Evolutionary conservation across 2,113 vertebrate species (phyloP).

Genomic region (Gulo gulo): DNA sequence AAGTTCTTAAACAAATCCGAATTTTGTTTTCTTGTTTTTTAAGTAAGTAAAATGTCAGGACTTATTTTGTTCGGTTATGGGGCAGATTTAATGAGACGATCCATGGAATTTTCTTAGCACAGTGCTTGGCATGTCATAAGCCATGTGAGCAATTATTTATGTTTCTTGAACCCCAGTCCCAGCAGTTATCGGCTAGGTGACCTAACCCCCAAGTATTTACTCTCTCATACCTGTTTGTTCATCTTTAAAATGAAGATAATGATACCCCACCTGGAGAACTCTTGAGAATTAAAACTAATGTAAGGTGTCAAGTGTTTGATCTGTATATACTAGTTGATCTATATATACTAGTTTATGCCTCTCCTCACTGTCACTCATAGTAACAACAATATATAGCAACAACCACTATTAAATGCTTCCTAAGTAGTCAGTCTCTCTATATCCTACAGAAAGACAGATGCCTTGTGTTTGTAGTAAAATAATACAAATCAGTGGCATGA

Average conservation of each 20-base stretch:
- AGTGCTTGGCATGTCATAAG: background rate
- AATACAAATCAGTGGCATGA: background rate
- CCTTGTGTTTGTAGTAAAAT: background rate
- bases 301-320: background rate
- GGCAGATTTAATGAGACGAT: background rate
- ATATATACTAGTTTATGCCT: background rate
- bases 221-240: background rate
- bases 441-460: background rate
- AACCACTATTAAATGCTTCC: background rate
- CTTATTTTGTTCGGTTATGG: background rate
- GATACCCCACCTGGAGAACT: background rate
- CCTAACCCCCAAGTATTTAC: background rate
- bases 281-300: background rate
- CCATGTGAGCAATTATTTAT: background rate
- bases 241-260: background rate
- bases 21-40: background rate
- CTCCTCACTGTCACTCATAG: background rate
- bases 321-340: too few species aligned
- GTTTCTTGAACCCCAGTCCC: background rate
- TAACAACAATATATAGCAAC: background rate
- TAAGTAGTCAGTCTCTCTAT: background rate
- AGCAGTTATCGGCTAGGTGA: background rate
- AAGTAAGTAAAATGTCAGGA: background rate
- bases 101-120: background rate
- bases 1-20: background rate